Conservation (phyloP, 1,140 invertebrate species). For the Bombus balteatus region DNA sequence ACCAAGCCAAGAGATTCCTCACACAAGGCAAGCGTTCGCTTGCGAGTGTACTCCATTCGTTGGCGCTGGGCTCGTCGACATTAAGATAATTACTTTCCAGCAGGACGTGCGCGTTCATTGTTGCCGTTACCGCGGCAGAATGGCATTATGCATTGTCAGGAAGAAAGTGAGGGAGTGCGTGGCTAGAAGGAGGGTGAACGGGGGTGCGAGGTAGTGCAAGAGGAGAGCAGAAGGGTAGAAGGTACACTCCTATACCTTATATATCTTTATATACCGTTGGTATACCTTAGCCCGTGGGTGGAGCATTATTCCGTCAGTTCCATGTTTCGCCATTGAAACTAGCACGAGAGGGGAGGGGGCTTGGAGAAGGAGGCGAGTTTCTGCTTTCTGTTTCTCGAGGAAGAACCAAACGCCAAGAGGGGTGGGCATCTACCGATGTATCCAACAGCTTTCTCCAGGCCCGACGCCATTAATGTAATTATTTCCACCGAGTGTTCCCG, state of each 20-base stretch:
- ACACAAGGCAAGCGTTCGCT: conserved; percentile 8
- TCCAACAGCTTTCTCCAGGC: conserved; percentile 51
- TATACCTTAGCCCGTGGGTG: conserved; percentile 57
- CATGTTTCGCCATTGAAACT: conserved; percentile 57
- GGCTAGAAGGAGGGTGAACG: not conserved
- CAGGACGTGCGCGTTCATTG: conserved; percentile 65
- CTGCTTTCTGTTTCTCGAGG: conserved; percentile 58
- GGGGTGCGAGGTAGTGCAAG: not conserved
- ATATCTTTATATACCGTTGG: conserved; percentile 1
- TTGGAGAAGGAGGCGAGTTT: conserved; percentile 24
- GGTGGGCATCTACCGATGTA: conserved; percentile 54
- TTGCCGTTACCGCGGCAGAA: conserved; percentile 69
- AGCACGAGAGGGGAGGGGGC: conserved; percentile 1
- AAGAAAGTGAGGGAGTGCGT: conserved; percentile 60
- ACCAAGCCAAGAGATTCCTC: conserved; percentile 29
- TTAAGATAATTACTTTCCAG: conserved; percentile 74
- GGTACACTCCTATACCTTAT: not conserved
- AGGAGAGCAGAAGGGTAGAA: not conserved
- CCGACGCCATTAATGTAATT: conserved; percentile 71
- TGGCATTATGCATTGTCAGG: conserved; percentile 69
- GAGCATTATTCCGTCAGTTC: conserved; percentile 55
- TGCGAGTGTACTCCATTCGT: conserved; percentile 62
- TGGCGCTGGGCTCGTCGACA: conserved; percentile 64
- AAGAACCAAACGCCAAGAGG: conserved; percentile 6
- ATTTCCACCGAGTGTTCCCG: conserved; percentile 68